A percentile compares a stretch with the other conserved stretches of the same genome.
Evolutionary conservation across 2,113 vertebrate species (phyloP).

Genomic region (Caracal caracal): DNA sequence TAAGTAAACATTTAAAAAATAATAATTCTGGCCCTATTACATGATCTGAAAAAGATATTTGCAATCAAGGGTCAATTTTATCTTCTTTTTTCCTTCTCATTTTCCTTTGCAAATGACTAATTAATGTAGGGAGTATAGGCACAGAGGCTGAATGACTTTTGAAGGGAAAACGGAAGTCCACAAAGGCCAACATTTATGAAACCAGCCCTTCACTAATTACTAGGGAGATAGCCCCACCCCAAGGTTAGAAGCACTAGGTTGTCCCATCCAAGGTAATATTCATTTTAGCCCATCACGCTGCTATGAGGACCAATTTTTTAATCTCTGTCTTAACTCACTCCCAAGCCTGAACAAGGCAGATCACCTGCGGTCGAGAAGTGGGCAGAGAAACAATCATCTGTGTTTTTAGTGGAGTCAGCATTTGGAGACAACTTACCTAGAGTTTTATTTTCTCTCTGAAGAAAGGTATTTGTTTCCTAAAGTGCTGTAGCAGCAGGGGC

Average conservation of each 20-base stretch:
- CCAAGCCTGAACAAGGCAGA: conserved; percentile 51
- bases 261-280: not conserved
- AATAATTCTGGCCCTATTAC: not conserved
- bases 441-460: conserved; percentile 71
- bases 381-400: conserved; percentile 61
- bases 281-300: not conserved
- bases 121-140: not conserved
- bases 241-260: not conserved
- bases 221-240: not conserved
- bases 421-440: conserved; percentile 48
- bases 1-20: too few relatives aligned
- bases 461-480: conserved; percentile 74
- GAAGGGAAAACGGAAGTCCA: conserved; percentile 4
- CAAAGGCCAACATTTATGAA: not conserved
- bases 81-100: not conserved
- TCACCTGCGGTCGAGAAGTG: not conserved
- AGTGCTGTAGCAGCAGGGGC: conserved; percentile 62
- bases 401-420: conserved; percentile 74
- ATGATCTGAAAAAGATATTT: not conserved
- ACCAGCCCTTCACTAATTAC: not conserved
- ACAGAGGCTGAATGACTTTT: not conserved
- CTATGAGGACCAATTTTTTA: not conserved
- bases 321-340: not conserved
- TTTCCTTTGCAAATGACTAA: conserved; percentile 19
- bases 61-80: conserved; percentile 15